Percentiles rank a stretch among this genome's conserved stretches.
Conservation (phyloP, 2,888 invertebrate species). For the Acanthosepion pharaonis region DNA sequence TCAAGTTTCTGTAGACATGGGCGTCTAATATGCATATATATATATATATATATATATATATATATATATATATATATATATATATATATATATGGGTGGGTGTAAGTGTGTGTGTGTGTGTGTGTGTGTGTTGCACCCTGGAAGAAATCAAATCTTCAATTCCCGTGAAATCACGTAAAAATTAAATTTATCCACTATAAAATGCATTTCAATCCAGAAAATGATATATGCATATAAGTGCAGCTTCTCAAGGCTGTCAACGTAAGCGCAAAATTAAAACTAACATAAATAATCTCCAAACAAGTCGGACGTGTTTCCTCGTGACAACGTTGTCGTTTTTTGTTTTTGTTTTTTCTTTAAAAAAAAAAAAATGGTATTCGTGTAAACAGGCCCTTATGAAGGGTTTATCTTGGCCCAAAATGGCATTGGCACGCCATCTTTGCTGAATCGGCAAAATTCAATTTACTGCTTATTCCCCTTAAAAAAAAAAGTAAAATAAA, state of each 20-base stretch:
- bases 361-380: not conserved
- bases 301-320: not conserved
- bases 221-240: not conserved
- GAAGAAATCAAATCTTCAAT: not conserved
- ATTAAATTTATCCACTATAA: not conserved
- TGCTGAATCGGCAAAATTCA: not conserved
- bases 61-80: no score
- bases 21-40: no score
- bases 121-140: no score
- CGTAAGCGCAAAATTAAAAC: not conserved
- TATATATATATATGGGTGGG: not conserved
- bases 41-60: no score
- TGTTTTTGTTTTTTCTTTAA: not conserved
- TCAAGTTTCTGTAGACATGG: no score
- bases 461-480: not conserved
- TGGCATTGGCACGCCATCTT: not conserved
- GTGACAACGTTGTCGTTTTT: no score
- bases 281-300: not conserved
- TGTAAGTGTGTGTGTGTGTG: not conserved
- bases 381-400: slow-evolving; percentile 21
- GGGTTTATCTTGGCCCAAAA: slow-evolving; percentile 11
- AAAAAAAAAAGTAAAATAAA: not conserved
- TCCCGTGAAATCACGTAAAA: not conserved
- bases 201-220: not conserved
- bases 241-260: not conserved